A percentile compares a stretch with the other conserved stretches of the same genome.
Conservation (phyloP, 2,797 vertebrate genomes). For the Gorsachius magnificus region DNA sequence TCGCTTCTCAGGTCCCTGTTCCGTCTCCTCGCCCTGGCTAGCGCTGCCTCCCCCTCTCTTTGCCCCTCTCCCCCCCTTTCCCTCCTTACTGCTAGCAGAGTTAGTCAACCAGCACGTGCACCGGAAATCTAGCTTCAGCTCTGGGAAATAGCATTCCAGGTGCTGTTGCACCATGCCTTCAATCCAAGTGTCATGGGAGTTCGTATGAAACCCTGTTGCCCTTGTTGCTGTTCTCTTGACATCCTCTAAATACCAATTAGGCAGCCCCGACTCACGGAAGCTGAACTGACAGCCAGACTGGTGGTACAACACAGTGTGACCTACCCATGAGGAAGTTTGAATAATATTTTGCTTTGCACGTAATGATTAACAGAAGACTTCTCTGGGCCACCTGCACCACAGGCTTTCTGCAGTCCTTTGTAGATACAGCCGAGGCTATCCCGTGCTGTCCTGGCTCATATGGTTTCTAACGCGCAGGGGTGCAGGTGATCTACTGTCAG, state of each 20-base stretch:
- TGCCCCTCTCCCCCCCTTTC: neutral
- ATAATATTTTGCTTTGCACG: neutral
- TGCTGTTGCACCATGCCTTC: neutral
- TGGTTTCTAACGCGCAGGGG: neutral
- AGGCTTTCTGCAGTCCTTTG: neutral
- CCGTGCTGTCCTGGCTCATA: neutral
- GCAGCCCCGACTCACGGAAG: neutral
- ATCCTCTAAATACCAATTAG: neutral
- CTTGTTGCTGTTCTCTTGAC: neutral
- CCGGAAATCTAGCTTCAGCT: neutral
- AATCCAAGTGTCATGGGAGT: neutral
- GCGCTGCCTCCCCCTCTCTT: neutral
- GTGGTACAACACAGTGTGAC: neutral
- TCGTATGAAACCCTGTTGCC: neutral
- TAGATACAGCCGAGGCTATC: neutral
- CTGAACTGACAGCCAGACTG: neutral
- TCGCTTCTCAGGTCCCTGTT: neutral
- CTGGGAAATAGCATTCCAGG: neutral
- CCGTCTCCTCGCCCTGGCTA: neutral
- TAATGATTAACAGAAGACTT: neutral
- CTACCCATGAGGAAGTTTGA: neutral
- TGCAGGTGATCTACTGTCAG: neutral
- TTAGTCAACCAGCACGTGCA: neutral
- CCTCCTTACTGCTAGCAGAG: neutral
- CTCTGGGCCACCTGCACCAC: neutral